phyloP scores from a whole-genome alignment of 2,797 vertebrate genomes.

The Euphonia xanthogaster region DNA sequence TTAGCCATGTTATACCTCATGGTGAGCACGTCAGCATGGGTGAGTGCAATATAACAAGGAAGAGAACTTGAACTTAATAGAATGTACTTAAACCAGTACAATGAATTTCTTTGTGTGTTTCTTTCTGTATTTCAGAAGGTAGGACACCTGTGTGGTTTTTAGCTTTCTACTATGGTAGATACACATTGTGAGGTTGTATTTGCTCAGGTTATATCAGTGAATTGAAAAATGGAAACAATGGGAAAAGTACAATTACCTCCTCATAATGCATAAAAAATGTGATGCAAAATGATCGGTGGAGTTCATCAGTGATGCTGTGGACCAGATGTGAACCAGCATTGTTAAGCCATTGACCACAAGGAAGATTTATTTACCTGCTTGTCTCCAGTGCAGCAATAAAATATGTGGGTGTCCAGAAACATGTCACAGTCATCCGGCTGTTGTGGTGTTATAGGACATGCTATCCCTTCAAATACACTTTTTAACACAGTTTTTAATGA shows the following conservation, averaged over 20 bases:
- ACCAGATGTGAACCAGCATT: background rate
- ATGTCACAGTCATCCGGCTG: rapidly evolving
- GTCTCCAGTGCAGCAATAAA: background rate
- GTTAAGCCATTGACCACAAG: background rate
- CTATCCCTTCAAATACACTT: background rate
- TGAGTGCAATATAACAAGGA: background rate
- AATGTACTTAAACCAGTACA: background rate
- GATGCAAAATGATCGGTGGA: background rate
- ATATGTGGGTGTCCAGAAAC: background rate
- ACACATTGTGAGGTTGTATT: background rate
- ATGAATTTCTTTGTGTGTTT: background rate
- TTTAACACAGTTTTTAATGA: background rate
- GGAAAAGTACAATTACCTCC: background rate
- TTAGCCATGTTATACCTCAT: background rate
- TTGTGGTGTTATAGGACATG: background rate
- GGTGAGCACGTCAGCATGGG: background rate
- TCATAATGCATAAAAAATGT: background rate
- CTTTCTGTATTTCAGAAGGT: background rate
- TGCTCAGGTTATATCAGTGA: background rate
- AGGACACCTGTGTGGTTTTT: background rate
- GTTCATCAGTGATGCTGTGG: background rate
- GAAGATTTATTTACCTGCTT: background rate
- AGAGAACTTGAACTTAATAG: background rate
- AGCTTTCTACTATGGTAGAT: background rate
- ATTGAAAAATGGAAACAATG: background rate